Conservation (phyloP, 2,888 invertebrate species). For the Tridacna gigas region DNA sequence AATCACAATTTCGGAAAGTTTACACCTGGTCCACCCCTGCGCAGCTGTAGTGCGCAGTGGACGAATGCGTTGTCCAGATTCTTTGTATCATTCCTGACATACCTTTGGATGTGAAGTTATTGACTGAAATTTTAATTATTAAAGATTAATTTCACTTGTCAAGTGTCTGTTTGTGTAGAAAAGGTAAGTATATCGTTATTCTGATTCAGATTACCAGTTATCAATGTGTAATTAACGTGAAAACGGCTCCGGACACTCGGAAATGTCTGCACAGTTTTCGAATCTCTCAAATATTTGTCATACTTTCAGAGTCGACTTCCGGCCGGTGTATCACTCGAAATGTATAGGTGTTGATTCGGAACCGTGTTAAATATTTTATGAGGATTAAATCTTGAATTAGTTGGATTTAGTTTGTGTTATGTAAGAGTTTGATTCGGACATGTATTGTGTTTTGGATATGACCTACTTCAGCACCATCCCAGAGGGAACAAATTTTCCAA, state of each 20-base stretch:
- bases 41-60: slow-evolving; percentile 81
- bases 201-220: slow-evolving; percentile 48
- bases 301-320: slow-evolving; percentile 84
- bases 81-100: slow-evolving; percentile 99
- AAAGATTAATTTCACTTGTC: slow-evolving; percentile 41
- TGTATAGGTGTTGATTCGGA: slow-evolving; percentile 24
- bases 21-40: slow-evolving; percentile 79
- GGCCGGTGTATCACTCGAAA: slow-evolving; percentile 67
- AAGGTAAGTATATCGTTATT: slow-evolving; percentile 86
- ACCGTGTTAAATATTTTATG: slow-evolving; percentile 19
- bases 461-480: slow-evolving; percentile 17
- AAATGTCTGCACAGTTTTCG: slow-evolving; percentile 82
- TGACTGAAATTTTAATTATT: slow-evolving; percentile 72
- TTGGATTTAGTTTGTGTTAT: slow-evolving; percentile 3
- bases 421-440: slow-evolving; percentile 10
- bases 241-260: slow-evolving; percentile 72
- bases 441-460: slow-evolving; percentile 10
- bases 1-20: slow-evolving; percentile 50
- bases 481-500: background rate
- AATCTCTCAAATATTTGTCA: slow-evolving; percentile 85
- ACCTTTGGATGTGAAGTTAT: slow-evolving; percentile 88
- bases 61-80: slow-evolving; percentile 95
- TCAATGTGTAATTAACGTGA: slow-evolving; percentile 61
- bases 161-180: slow-evolving; percentile 88
- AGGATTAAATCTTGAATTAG: slow-evolving; percentile 9